Percentiles rank a stretch among this genome's conserved stretches.
These are phyloP conservation scores for Pteromalus puparum DNA, from an alignment of 1,140 invertebrate species.

Conservation along the genomic window DNA sequence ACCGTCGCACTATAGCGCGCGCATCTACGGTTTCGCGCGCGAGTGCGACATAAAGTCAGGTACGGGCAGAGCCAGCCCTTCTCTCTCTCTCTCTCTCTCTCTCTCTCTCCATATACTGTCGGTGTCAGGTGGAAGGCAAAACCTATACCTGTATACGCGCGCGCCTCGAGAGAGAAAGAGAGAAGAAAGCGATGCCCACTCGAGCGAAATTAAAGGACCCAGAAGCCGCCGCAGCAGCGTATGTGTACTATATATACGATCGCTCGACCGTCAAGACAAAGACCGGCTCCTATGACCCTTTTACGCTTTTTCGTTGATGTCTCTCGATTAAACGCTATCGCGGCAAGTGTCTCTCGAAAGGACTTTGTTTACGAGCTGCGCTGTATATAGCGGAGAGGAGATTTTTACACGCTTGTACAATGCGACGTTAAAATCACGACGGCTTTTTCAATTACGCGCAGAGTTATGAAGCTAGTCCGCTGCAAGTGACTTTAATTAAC, in stretches of 20 bases:
- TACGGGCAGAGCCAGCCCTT: not conserved
- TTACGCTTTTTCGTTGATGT: slow-evolving; percentile 25
- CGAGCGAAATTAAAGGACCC: slow-evolving; percentile 52
- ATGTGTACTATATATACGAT: slow-evolving; percentile 2
- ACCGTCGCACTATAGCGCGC: not conserved
- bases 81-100: not conserved
- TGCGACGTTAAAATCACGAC: not conserved
- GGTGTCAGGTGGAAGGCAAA: slow-evolving; percentile 54
- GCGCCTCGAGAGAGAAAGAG: not conserved
- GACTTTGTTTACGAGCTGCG: not conserved
- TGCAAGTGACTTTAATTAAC: slow-evolving; percentile 46
- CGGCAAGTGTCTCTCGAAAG: not conserved
- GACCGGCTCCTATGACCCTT: slow-evolving; percentile 38
- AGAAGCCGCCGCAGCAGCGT: slow-evolving; percentile 19
- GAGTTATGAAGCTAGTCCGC: slow-evolving; percentile 1
- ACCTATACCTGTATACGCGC: slow-evolving; percentile 8
- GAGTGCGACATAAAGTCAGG: slow-evolving; percentile 42
- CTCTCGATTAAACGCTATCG: slow-evolving; percentile 4
- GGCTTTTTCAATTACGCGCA: not conserved
- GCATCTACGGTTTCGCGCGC: slow-evolving; percentile 26
- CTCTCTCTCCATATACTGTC: no score
- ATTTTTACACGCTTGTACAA: not conserved
- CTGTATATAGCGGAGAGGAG: not conserved
- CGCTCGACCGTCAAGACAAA: slow-evolving; percentile 22
- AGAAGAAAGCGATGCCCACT: slow-evolving; percentile 27